A percentile compares a stretch with the other conserved stretches of the same genome.
These are phyloP conservation scores for Lepus oiostolus DNA, from an alignment of 2,797 vertebrate genomes.

Conservation along the genomic window DNA sequence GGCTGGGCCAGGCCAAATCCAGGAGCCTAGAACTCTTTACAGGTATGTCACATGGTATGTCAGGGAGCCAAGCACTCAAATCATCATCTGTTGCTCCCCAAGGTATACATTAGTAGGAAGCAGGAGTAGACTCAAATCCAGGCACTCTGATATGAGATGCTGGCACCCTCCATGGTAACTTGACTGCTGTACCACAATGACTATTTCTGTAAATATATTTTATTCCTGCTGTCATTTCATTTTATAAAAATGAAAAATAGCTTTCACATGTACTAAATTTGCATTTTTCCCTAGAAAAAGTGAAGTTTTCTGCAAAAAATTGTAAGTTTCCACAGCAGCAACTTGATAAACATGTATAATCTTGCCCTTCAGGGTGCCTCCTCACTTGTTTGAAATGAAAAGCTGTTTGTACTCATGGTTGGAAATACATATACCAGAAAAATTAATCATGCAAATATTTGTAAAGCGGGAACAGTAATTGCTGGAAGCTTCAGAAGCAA, in stretches of 20 bases:
- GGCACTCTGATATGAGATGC: too few relatives aligned
- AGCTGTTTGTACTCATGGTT: constrained; percentile 78
- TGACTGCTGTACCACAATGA: too few relatives aligned
- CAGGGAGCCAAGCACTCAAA: too few relatives aligned
- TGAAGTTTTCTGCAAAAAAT: constrained; percentile 78
- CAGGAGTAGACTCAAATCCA: too few relatives aligned
- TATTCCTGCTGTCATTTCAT: constrained; percentile 74
- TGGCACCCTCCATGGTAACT: too few relatives aligned
- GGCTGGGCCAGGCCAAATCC: too few relatives aligned
- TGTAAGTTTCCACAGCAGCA: constrained; percentile 77
- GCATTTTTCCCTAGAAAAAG: constrained; percentile 73
- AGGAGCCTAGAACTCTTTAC: too few relatives aligned
- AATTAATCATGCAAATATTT: constrained; percentile 85
- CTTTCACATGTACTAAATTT: constrained; percentile 81
- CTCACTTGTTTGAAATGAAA: constrained; percentile 79
- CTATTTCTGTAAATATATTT: constrained; percentile 61
- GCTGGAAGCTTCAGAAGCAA: constrained; percentile 27
- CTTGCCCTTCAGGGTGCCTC: constrained; percentile 78
- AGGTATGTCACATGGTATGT: too few relatives aligned
- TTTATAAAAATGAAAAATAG: constrained; percentile 76
- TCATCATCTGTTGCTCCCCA: too few relatives aligned
- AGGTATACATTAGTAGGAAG: too few relatives aligned
- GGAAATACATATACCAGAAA: constrained; percentile 81
- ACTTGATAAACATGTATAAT: constrained; percentile 84
- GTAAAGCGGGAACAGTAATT: constrained; percentile 69